These are phyloP conservation scores for Micromys minutus DNA, from an alignment of 2,113 vertebrate species.

Conservation along the genomic window DNA sequence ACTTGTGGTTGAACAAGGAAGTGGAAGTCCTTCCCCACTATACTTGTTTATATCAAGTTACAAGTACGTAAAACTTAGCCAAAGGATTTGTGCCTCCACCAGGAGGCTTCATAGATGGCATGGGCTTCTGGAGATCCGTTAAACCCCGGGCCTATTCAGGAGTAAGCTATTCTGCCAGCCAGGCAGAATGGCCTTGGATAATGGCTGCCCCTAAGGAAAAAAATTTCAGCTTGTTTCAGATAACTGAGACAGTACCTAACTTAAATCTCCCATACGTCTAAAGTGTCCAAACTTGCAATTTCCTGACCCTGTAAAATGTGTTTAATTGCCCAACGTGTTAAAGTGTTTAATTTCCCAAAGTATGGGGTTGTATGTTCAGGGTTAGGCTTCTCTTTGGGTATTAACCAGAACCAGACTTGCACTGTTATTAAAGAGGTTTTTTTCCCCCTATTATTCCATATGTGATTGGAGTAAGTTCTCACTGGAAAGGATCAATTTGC, in stretches of 20 bases:
- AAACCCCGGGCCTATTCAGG: background rate
- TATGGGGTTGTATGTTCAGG: background rate
- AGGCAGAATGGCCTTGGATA: background rate
- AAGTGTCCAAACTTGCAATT: background rate
- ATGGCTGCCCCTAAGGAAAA: background rate
- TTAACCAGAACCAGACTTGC: background rate
- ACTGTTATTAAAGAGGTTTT: background rate
- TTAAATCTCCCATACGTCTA: background rate
- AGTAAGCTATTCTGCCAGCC: background rate
- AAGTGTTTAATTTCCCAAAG: background rate
- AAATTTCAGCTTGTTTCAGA: background rate
- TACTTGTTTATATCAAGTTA: background rate
- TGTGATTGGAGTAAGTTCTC: background rate
- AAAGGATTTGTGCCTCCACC: background rate
- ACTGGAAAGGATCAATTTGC: background rate
- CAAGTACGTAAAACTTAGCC: background rate
- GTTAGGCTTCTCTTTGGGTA: background rate
- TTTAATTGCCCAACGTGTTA: background rate
- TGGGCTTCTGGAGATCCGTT: background rate
- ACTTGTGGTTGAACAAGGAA: background rate
- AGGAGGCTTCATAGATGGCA: background rate
- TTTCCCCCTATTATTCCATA: background rate
- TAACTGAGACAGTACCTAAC: background rate
- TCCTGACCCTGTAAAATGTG: background rate
- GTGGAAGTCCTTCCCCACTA: background rate